Conservation (phyloP, 2,888 invertebrate species). For the Gasteruption jaculator region DNA sequence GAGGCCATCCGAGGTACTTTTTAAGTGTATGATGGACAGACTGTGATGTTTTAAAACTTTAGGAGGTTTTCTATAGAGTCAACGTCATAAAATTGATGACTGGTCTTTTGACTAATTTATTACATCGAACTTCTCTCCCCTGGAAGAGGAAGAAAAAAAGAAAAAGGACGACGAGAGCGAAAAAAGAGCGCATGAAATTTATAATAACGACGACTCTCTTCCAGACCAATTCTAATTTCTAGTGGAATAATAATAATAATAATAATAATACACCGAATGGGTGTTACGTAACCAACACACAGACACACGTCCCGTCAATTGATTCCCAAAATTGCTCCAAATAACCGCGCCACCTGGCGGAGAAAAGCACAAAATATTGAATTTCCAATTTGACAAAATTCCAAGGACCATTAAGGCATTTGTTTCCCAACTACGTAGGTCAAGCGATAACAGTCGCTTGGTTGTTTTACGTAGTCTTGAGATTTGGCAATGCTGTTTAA, state of each 20-base stretch:
- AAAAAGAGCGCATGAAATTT: slow-evolving; percentile 43
- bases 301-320: too few species aligned
- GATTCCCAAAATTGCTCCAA: too few species aligned
- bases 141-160: slow-evolving; percentile 2
- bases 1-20: slow-evolving; percentile 32
- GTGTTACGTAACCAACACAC: slow-evolving; percentile 3
- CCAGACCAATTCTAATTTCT: slow-evolving; percentile 6
- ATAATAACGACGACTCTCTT: slow-evolving; percentile 33
- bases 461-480: too few species aligned
- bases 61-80: slow-evolving; percentile 34
- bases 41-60: slow-evolving; percentile 27
- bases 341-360: too few species aligned
- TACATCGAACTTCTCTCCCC: slow-evolving; percentile 34
- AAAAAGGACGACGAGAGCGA: slow-evolving; percentile 11
- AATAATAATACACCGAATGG: slow-evolving; percentile 4
- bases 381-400: too few species aligned
- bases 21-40: slow-evolving; percentile 25
- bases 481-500: too few species aligned
- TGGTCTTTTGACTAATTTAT: slow-evolving; percentile 50
- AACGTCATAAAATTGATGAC: slow-evolving; percentile 48
- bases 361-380: too few species aligned
- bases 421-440: too few species aligned
- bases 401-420: too few species aligned
- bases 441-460: too few species aligned
- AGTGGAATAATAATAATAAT: neutral